Evolutionary conservation across 2,113 vertebrate species (phyloP).

Genomic region (Plecotus auritus): DNA sequence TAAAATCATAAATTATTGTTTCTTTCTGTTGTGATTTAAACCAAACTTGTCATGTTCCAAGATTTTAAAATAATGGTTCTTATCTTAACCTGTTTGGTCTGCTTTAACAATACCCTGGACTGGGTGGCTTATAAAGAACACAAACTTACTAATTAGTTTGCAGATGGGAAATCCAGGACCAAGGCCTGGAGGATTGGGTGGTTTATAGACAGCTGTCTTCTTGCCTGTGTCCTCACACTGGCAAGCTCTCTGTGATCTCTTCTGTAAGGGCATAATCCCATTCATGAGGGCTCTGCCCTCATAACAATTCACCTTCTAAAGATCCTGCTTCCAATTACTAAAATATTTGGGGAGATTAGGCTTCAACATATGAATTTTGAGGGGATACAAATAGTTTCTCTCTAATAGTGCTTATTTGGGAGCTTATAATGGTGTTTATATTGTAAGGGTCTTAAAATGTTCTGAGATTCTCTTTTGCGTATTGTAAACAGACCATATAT

Average conservation of each 20-base stretch:
- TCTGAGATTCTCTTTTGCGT: neutral
- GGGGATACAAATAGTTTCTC: neutral
- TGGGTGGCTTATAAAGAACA: neutral
- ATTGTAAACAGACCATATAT: neutral
- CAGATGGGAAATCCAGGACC: neutral
- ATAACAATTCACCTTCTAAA: neutral
- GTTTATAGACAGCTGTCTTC: neutral
- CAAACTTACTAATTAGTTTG: neutral
- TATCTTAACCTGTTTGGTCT: neutral
- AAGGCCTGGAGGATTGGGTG: neutral
- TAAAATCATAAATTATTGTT: neutral
- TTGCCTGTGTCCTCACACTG: neutral
- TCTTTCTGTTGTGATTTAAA: constrained; percentile 18
- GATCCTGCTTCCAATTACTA: neutral
- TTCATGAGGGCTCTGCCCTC: neutral
- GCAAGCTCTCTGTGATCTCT: neutral
- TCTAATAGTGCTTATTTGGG: neutral
- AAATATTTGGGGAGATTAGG: neutral
- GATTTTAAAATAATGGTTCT: constrained; percentile 28
- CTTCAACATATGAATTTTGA: neutral
- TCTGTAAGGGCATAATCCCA: neutral
- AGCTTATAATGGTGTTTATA: neutral
- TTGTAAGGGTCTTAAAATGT: neutral
- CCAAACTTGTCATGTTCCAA: neutral
- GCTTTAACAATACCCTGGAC: neutral